These are phyloP conservation scores for Hoplostethus mediterraneus DNA, from an alignment of 2,797 vertebrate genomes.

Conservation along the genomic window DNA sequence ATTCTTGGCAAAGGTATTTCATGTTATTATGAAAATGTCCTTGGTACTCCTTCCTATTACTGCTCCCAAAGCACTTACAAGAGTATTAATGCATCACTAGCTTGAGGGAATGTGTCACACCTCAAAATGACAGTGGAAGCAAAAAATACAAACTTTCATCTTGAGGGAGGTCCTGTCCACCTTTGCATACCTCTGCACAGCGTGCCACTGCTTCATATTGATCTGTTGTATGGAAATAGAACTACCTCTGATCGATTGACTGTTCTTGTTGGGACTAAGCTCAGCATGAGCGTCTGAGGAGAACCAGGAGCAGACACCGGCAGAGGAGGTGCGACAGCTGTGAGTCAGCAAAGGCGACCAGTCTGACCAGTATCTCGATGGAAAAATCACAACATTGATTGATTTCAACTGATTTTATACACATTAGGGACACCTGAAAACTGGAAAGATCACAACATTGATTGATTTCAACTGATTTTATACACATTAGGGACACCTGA, in stretches of 20 bases:
- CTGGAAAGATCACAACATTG: not conserved
- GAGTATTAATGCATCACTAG: constrained; percentile 28
- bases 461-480: constrained; percentile 29
- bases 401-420: constrained; percentile 22
- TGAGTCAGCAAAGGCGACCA: constrained; percentile 43
- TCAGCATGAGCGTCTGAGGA: constrained; percentile 45
- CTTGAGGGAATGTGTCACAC: constrained; percentile 7
- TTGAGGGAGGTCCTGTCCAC: constrained; percentile 1
- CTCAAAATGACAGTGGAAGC: constrained; percentile 8
- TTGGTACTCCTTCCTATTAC: constrained; percentile 38
- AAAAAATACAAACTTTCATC: constrained; percentile 5
- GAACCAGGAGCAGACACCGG: constrained; percentile 16
- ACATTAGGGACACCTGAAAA: constrained; percentile 22
- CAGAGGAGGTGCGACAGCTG: constrained; percentile 21
- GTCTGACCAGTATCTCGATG: not conserved
- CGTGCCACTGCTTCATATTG: constrained; percentile 44
- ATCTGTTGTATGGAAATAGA: constrained; percentile 64
- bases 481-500: constrained; percentile 20
- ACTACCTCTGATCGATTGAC: constrained; percentile 66
- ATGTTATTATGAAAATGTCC: constrained; percentile 45
- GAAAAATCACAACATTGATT: constrained; percentile 5
- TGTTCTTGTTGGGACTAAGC: constrained; percentile 45
- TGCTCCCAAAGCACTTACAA: constrained; percentile 16
- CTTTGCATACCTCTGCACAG: constrained; percentile 40
- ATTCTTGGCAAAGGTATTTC: constrained; percentile 46